Conservation (phyloP, 2,113 vertebrate species). For the Mohoua ochrocephala region DNA sequence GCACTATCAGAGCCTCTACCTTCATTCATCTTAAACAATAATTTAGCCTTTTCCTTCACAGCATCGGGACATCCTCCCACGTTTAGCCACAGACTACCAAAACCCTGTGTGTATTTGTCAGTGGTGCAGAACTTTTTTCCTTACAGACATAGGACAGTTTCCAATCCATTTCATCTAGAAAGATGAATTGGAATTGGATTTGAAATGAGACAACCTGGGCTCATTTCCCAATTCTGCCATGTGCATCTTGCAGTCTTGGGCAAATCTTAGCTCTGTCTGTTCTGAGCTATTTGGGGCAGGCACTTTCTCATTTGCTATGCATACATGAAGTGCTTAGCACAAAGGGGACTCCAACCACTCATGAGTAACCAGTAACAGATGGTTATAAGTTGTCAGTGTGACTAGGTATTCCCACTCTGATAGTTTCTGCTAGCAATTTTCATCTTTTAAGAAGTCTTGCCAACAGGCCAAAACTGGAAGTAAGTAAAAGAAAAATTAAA, state of each 20-base stretch:
- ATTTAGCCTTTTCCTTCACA: neutral
- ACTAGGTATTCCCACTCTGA: neutral
- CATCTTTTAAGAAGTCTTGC: neutral
- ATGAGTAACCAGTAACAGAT: constrained; percentile 30
- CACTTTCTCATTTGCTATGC: constrained; percentile 18
- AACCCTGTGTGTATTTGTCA: neutral
- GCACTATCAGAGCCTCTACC: neutral
- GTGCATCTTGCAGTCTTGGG: neutral
- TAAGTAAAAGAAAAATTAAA: neutral
- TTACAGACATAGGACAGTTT: neutral
- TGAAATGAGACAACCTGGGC: neutral
- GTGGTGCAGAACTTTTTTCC: neutral
- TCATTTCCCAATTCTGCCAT: neutral
- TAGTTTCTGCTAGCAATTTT: neutral
- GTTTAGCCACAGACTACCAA: neutral
- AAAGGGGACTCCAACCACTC: constrained; percentile 5
- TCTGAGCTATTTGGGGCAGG: neutral
- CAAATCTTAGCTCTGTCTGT: neutral
- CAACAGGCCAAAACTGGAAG: neutral
- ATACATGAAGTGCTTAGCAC: neutral
- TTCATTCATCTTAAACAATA: neutral
- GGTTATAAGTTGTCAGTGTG: neutral
- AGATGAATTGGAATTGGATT: neutral
- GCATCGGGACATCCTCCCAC: neutral
- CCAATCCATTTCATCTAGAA: neutral